Evolutionary conservation across 1,140 invertebrate genomes (phyloP).

Genomic region (Paraescarpia echinospica): DNA sequence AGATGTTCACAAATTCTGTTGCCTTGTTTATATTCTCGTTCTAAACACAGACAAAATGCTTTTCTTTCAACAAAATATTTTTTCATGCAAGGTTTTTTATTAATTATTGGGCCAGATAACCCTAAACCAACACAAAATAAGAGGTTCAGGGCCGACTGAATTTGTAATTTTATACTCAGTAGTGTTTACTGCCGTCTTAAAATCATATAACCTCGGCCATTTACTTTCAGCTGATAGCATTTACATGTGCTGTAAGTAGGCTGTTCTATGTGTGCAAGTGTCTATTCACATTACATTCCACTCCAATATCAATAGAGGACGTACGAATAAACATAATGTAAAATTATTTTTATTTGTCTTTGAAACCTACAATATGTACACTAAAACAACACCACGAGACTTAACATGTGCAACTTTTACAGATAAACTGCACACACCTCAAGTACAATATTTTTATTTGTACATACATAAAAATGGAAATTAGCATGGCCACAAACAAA

Average conservation of each 20-base stretch:
- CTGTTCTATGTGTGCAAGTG: neutral
- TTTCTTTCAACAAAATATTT: neutral
- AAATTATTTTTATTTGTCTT: no score
- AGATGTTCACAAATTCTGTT: neutral
- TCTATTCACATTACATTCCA: neutral
- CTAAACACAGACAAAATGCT: neutral
- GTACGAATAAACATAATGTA: neutral
- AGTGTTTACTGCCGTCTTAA: no score
- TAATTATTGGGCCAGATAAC: no score
- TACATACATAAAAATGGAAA: neutral
- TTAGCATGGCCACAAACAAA: neutral
- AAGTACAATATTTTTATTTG: neutral
- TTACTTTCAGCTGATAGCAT: neutral
- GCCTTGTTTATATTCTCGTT: neutral
- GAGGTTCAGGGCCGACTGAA: neutral
- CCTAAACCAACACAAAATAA: neutral
- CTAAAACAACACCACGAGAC: neutral
- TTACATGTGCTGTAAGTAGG: neutral
- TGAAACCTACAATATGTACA: constrained; percentile 6
- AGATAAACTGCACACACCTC: neutral
- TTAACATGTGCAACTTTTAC: neutral
- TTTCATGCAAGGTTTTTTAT: neutral
- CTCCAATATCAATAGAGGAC: neutral
- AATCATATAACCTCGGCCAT: neutral
- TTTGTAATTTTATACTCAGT: neutral